Evolutionary conservation across 92 coral and sea anemone genomes (phyloP), one percentile per base, ranked within the genome.

Genomic region (Anthopleura xanthogrammica): DNA sequence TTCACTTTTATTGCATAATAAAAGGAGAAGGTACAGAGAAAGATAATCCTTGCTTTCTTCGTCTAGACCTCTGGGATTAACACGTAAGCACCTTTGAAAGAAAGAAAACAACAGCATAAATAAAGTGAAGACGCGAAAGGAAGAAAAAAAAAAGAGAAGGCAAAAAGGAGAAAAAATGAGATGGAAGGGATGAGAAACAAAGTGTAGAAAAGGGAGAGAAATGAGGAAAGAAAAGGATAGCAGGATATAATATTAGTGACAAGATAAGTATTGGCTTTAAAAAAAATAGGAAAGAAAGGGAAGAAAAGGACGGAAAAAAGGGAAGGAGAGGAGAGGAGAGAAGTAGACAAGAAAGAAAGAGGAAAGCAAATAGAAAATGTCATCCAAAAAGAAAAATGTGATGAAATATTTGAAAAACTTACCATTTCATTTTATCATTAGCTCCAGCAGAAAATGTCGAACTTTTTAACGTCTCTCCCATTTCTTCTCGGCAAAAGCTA

Each of bases 391-490:
- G 64, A 4, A 70, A 57, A 73, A 20, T 16, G 2, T 11, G 14
- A 58, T 58, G 64, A 58, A 12, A 20, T 5, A 5, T 5, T 20
- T 29, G 42, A 11, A 22, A 52, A 23, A 85, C 50, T 81, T 84
- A 97, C 99, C 99, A 97, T 86, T 97, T 97, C 99, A 97, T 97
- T 88, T 97, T 97, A 80, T 97, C 99, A 86, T 94, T 97, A 46
- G 95, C 99, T 9, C 99, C 99, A 87, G 99, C 98, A 43, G 99
- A 97, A 78, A 97, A 97, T 66, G 98, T 97, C 29, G 99, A 97
- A 86, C 99, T 97, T 83, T 97, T 97, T 48, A 97, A 85, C 4
- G 99, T 97, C 77, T 97, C 99, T 58, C 99, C 99, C 94, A 97
- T 97, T 81, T 97, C 99, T 75, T 97, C 99, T 4, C 98, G 92